Conservation (phyloP, 2,888 invertebrate species). For the Lathronympha strigana region DNA sequence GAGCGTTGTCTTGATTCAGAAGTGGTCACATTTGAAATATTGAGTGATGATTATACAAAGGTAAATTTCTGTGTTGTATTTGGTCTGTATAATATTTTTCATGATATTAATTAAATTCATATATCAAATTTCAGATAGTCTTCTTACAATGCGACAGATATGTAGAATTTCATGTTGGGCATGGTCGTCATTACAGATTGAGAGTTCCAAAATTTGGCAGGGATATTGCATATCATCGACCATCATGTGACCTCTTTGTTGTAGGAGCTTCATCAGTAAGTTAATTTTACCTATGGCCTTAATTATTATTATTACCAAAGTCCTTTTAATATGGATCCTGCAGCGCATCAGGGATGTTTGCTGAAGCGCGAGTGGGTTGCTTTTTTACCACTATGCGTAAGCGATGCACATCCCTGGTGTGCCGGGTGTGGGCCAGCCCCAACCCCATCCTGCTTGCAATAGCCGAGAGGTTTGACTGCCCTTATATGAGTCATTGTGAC, state of each 20-base stretch:
- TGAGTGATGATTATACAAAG: slow-evolving; percentile 98
- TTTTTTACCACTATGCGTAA: too few species aligned
- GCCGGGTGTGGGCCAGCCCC: too few species aligned
- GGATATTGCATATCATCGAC: slow-evolving; percentile 95
- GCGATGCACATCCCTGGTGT: too few species aligned
- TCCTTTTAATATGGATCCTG: too few species aligned
- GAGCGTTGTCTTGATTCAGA: slow-evolving; percentile 99
- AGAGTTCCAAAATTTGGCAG: slow-evolving; percentile 98
- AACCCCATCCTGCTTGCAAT: too few species aligned
- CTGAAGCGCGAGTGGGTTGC: too few species aligned
- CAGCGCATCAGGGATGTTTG: too few species aligned
- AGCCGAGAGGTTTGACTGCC: too few species aligned
- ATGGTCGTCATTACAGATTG: slow-evolving; percentile 95
- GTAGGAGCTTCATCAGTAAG: slow-evolving; percentile 90
- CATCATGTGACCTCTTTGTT: slow-evolving; percentile 95
- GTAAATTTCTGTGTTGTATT: slow-evolving; percentile 70
- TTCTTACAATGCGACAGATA: slow-evolving; percentile 93
- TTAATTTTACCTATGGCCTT: slow-evolving; percentile 10
- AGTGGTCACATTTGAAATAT: slow-evolving; percentile 95
- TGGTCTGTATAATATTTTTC: too few species aligned
- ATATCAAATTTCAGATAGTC: slow-evolving; percentile 92
- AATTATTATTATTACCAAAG: too few species aligned
- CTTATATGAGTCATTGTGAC: too few species aligned
- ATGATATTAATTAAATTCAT: too few species aligned
- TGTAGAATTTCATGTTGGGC: slow-evolving; percentile 97